phyloP scores from a whole-genome alignment of 2,797 vertebrate species.

The Platalea minor region DNA sequence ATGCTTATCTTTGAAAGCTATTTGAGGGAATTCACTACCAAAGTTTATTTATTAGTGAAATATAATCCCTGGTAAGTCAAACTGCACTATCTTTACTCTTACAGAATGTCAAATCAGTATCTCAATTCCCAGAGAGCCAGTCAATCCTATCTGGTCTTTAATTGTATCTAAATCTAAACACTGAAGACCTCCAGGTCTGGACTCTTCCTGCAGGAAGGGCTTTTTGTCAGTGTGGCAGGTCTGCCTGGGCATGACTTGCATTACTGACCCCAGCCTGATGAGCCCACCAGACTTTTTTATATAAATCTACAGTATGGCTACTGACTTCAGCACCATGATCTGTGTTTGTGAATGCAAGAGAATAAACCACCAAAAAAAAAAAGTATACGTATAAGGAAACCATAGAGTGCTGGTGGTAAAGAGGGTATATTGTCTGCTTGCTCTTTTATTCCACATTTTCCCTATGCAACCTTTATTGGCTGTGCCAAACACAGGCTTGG shows the following conservation, averaged over 20 bases:
- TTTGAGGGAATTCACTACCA: neutral
- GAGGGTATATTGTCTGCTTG: neutral
- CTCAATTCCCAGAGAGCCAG: neutral
- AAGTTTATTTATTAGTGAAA: slow-evolving; percentile 56
- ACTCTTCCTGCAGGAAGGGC: neutral
- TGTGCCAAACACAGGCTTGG: neutral
- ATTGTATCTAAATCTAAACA: slow-evolving; percentile 8
- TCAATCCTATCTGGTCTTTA: slow-evolving; percentile 25
- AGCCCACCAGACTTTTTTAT: neutral
- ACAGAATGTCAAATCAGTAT: slow-evolving; percentile 1
- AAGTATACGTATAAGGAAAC: neutral
- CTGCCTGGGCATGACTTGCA: neutral
- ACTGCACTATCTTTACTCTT: slow-evolving; percentile 25
- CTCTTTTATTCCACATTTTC: neutral
- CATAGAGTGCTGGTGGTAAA: neutral
- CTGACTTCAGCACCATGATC: neutral
- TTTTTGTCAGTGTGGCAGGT: neutral
- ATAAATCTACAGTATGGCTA: neutral
- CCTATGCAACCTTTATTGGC: neutral
- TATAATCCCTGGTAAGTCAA: slow-evolving; percentile 29
- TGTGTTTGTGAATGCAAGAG: neutral
- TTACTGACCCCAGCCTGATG: neutral
- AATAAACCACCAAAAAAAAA: neutral
- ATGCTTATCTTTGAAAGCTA: neutral
- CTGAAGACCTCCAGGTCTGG: neutral